Percentiles rank a stretch among this genome's conserved stretches.
Conservation (phyloP, 2,888 invertebrate genomes). For the Pyrrhosoma nymphula region DNA sequence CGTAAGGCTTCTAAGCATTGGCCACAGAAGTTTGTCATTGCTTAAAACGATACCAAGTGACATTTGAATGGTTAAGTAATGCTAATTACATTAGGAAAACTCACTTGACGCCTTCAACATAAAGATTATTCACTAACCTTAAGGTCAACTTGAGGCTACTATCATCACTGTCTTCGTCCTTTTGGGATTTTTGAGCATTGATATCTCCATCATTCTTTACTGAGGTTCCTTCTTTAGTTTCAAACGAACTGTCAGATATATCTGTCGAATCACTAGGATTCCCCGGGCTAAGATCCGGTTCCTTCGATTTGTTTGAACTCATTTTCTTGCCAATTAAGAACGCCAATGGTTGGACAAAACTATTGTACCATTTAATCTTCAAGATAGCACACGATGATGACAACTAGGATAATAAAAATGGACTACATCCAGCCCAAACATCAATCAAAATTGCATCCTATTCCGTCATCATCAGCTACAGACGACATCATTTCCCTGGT, state of each 20-base stretch:
- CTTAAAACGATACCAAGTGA: no score
- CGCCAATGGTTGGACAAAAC: not conserved
- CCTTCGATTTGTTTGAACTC: not conserved
- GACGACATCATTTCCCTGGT: not conserved
- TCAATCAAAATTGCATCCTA: no score
- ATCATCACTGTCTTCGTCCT: not conserved
- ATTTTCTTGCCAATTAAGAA: not conserved
- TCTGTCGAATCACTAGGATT: not conserved
- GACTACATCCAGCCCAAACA: no score
- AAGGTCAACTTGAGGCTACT: not conserved
- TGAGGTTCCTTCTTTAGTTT: not conserved
- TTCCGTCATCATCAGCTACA: no score
- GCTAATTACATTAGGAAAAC: no score
- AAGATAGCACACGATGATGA: not conserved
- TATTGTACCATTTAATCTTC: not conserved
- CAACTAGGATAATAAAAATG: not conserved
- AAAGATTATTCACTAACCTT: not conserved
- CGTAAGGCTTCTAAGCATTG: no score
- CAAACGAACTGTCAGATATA: slow-evolving; percentile 16
- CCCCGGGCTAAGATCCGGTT: not conserved
- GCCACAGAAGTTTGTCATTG: no score
- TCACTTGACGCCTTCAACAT: not conserved
- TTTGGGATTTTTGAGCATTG: not conserved
- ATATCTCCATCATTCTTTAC: not conserved
- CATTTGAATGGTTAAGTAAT: no score